Base-by-base conservation (phyloP, 2,113 vertebrate species). In the Platichthys stellatus region DNA sequence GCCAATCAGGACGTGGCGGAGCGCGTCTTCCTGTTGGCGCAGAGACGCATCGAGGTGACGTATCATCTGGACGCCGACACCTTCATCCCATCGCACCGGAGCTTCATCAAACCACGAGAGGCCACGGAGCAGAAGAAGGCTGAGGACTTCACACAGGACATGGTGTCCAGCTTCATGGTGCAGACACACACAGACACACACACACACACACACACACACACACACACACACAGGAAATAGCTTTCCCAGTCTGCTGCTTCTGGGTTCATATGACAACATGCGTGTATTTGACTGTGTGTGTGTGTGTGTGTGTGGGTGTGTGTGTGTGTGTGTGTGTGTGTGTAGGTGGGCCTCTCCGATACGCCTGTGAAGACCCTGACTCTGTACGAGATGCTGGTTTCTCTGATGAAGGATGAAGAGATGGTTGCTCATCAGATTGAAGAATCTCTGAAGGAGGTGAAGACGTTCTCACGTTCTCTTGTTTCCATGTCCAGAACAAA, bases 1-100 rank as follows among this genome's bases (percentile, higher is more conserved):
- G 95, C 96, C 1, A 90, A 93, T 0, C 88, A 96, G 61, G 97
- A 99, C 1, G 86, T 98, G 69, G 95, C 95, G 0, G 91, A 97
- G 83, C 90, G 95, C 2, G 54, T 91, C 54, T 98, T 98, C 71
- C 74, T 93, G 35, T 73, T 95, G 9, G 0, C 20, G 0, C 91
- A 96, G 1, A 90, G 93, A 4, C 71, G 20, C 11, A 95, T 98
- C 28, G 85, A 95, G 53, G 59, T 98, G 88, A 97, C 89, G 0
- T 97, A 95, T 26, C 96, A 98, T 74, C 83, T 94, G 0, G 94
- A 94, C 1, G 83, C 95, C 0, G 78, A 94, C 40, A 72, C 87
- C 31, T 95, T 94, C 66, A 94, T 95, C 0, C 88, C 95, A 2
- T 92, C 95, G n/a, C 94, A 80, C 84, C 91, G 93, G 69, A 93